Percentiles rank a stretch among this genome's conserved stretches.
Conservation (phyloP, 2,888 invertebrate genomes). For the Leptopilina drosophilae region DNA sequence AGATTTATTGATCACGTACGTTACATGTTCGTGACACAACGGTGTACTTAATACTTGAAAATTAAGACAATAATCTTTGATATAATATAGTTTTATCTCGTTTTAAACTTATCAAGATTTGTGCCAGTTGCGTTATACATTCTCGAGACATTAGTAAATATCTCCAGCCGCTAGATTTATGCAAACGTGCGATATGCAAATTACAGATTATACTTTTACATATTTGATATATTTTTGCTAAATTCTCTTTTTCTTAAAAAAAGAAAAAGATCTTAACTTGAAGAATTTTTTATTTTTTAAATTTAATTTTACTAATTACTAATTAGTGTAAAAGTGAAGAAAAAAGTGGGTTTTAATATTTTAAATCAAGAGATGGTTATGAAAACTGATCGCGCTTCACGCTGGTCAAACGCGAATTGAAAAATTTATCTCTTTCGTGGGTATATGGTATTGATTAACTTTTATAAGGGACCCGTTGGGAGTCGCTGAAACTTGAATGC, state of each 20-base stretch:
- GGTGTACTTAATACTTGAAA: not conserved
- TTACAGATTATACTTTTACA: not conserved
- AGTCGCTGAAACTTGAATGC: not conserved
- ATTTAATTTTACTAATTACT: not conserved
- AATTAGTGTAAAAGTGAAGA: too few species aligned
- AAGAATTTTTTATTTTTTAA: not conserved
- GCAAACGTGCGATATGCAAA: not conserved
- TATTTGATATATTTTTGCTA: not conserved
- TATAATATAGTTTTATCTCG: not conserved
- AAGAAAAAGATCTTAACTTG: not conserved
- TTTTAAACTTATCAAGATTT: slow-evolving; percentile 16
- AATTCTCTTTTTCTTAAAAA: not conserved
- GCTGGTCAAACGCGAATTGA: not conserved
- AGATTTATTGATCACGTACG: too few species aligned
- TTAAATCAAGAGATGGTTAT: not conserved
- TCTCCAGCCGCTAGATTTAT: not conserved
- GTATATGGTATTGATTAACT: slow-evolving; percentile 31
- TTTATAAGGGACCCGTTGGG: slow-evolving; percentile 4
- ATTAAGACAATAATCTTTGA: slow-evolving; percentile 23
- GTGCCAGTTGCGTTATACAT: slow-evolving; percentile 1
- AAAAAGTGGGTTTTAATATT: not conserved
- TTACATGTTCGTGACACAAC: too few species aligned
- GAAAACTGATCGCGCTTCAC: not conserved
- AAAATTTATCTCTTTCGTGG: slow-evolving; percentile 21
- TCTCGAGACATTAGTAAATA: not conserved